These are phyloP conservation scores for Bedellia somnulentella DNA, from an alignment of 2,888 invertebrate genomes.

Conservation along the genomic window DNA sequence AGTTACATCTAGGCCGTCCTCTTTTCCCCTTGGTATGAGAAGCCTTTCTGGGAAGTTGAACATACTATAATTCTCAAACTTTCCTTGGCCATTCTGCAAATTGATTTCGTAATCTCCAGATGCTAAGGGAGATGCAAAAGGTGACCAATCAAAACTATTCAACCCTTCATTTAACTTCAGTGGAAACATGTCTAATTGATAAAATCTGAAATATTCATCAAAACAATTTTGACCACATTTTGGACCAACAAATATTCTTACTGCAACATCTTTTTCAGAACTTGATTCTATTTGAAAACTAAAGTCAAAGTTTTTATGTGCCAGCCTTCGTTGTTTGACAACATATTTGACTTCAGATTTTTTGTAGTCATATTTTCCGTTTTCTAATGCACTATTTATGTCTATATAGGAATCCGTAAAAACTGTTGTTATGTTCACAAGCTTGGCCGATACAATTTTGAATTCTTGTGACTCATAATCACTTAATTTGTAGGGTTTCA, in stretches of 20 bases:
- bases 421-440: conserved; percentile 28
- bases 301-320: conserved; percentile 25
- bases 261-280: conserved; percentile 17
- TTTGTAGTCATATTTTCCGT: conserved; percentile 13
- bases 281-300: conserved; percentile 28
- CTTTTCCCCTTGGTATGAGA: conserved; percentile 32
- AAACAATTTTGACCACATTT: conserved; percentile 27
- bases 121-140: conserved; percentile 23
- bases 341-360: conserved; percentile 14
- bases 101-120: conserved; percentile 19
- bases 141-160: conserved; percentile 28
- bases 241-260: conserved; percentile 41
- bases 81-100: conserved; percentile 14
- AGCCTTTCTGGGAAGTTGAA: conserved; percentile 39
- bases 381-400: conserved; percentile 22
- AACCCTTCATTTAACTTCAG: conserved; percentile 23
- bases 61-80: conserved; percentile 22
- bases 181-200: conserved; percentile 29
- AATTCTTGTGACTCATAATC: conserved; percentile 25
- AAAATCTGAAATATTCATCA: conserved; percentile 25
- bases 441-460: conserved; percentile 20
- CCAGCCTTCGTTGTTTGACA: conserved; percentile 32
- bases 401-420: conserved; percentile 32
- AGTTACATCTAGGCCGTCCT: conserved; percentile 32
- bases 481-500: conserved; percentile 26